Evolutionary conservation across 2,113 vertebrate genomes (phyloP).

Genomic region (Triplophysa dalaica): DNA sequence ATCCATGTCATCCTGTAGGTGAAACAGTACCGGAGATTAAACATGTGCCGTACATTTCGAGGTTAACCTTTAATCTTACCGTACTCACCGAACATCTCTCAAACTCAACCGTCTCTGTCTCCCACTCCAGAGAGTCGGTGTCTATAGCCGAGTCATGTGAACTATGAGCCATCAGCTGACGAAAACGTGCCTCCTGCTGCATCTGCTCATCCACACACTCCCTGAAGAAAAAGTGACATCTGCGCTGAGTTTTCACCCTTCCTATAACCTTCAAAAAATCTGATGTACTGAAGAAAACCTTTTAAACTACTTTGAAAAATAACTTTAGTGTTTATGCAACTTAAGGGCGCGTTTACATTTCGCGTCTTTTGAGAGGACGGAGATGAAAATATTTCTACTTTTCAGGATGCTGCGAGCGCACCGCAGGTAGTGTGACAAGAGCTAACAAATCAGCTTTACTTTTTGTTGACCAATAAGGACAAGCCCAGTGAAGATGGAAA

Average conservation of each 20-base stretch:
- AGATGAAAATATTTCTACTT: too few relatives aligned
- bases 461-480: too few relatives aligned
- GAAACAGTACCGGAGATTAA: background rate
- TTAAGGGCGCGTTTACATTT: too few relatives aligned
- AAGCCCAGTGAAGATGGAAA: too few relatives aligned
- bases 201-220: slow-evolving; percentile 94
- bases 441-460: too few relatives aligned
- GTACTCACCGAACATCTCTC: slow-evolving; percentile 84
- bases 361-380: too few relatives aligned
- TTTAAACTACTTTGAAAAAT: too few relatives aligned
- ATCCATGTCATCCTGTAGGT: slow-evolving; percentile 88
- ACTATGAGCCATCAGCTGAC: slow-evolving; percentile 92
- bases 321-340: too few relatives aligned
- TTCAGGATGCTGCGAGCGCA: too few relatives aligned
- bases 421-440: too few relatives aligned
- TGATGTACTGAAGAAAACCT: too few relatives aligned
- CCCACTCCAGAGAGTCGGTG: slow-evolving; percentile 96
- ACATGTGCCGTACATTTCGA: background rate
- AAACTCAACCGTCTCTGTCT: slow-evolving; percentile 94
- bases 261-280: too few relatives aligned
- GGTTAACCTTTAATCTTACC: background rate
- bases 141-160: slow-evolving; percentile 97
- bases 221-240: slow-evolving; percentile 63
- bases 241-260: background rate
- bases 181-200: slow-evolving; percentile 90